Percentiles rank a stretch among this genome's conserved stretches.
phyloP scores from a whole-genome alignment of 2,888 invertebrate species.

The Eretmocerus hayati region DNA sequence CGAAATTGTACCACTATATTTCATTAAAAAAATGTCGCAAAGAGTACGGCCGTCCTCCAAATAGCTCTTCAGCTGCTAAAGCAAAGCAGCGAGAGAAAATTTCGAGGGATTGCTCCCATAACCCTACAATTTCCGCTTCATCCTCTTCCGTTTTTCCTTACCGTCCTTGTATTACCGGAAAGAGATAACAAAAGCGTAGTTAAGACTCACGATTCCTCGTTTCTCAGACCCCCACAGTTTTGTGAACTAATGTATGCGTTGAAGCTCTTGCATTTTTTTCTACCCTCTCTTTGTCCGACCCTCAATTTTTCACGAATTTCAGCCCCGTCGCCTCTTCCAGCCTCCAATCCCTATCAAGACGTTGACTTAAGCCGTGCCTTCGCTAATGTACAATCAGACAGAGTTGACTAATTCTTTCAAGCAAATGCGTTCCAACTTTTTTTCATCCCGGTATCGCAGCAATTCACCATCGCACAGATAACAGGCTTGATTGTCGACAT shows the following conservation, averaged over 20 bases:
- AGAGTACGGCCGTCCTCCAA: slow-evolving; percentile 30
- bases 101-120: slow-evolving; percentile 17
- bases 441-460: too few species aligned
- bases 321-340: neutral
- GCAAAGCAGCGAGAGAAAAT: slow-evolving; percentile 36
- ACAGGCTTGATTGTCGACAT: too few species aligned
- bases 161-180: slow-evolving; percentile 33
- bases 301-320: slow-evolving; percentile 3
- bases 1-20: too few species aligned
- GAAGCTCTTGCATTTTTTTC: neutral
- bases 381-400: slow-evolving; percentile 19
- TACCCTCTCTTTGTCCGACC: neutral
- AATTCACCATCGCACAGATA: slow-evolving; percentile 1
- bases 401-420: slow-evolving; percentile 1
- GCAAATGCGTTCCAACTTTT: too few species aligned
- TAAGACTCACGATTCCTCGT: slow-evolving; percentile 32
- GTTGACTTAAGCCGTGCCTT: slow-evolving; percentile 17
- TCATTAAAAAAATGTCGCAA: neutral
- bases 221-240: neutral
- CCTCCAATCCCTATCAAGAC: slow-evolving; percentile 11
- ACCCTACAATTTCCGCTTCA: slow-evolving; percentile 13
- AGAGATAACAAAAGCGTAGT: slow-evolving; percentile 39
- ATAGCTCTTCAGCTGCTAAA: slow-evolving; percentile 38
- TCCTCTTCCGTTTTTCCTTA: slow-evolving; percentile 11
- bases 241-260: slow-evolving; percentile 33